A percentile compares a stretch with the other conserved stretches of the same genome.
Evolutionary conservation across 2,113 vertebrate species (phyloP).

Genomic region (Geococcyx californianus): DNA sequence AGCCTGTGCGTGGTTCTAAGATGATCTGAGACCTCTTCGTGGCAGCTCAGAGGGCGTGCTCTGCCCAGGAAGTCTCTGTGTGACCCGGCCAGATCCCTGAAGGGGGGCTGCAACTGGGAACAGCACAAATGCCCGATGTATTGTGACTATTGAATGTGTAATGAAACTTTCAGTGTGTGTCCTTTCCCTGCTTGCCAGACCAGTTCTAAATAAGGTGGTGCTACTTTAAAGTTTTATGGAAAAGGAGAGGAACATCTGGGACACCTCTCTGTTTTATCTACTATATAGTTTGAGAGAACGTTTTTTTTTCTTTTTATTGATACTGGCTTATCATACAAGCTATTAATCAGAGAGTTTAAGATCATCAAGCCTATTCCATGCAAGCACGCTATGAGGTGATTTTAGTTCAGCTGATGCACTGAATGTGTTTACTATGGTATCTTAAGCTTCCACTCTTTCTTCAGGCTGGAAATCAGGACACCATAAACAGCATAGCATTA

Average conservation of each 20-base stretch:
- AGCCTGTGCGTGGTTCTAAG: background rate
- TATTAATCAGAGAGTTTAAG: background rate
- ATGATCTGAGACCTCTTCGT: background rate
- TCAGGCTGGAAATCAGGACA: constrained; percentile 88
- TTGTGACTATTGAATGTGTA: background rate
- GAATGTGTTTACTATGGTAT: background rate
- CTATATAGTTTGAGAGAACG: background rate
- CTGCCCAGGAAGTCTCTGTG: background rate
- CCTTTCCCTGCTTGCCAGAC: background rate
- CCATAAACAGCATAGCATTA: constrained; percentile 92
- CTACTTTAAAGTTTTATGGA: background rate
- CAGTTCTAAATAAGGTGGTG: background rate
- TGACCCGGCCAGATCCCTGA: background rate
- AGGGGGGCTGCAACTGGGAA: background rate
- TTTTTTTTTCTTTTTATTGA: background rate
- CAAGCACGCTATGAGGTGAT: background rate
- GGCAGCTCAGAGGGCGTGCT: background rate
- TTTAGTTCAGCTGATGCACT: background rate
- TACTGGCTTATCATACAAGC: background rate
- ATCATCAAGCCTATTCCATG: background rate
- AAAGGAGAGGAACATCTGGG: background rate
- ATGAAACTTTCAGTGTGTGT: background rate
- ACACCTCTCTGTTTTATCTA: background rate
- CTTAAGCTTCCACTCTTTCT: constrained; percentile 38
- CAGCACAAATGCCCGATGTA: background rate